These are phyloP conservation scores for Mesodorylaimus sp. DNA, from an alignment of 2,888 invertebrate genomes.

Conservation along the genomic window DNA sequence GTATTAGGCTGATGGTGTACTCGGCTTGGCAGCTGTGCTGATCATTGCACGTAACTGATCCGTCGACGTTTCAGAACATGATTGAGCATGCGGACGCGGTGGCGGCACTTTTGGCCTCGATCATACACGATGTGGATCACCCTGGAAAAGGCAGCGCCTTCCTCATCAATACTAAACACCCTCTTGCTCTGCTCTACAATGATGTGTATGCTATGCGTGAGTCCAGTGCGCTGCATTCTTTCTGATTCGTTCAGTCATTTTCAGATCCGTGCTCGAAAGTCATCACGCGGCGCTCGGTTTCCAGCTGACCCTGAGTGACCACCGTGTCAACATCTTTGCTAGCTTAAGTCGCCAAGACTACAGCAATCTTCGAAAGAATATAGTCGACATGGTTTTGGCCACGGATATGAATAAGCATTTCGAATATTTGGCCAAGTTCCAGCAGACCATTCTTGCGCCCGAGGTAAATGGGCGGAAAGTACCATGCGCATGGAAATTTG, in stretches of 20 bases:
- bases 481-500: background rate
- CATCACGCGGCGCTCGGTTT: conserved; percentile 90
- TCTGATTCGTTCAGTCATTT: conserved; percentile 54
- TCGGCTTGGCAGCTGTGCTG: too few relatives aligned
- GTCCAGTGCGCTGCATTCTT: too few relatives aligned
- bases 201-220: conserved; percentile 65
- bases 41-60: background rate
- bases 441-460: conserved; percentile 17
- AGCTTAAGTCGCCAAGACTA: conserved; percentile 54
- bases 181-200: conserved; percentile 80
- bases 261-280: conserved; percentile 60
- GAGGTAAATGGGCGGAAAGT: too few relatives aligned
- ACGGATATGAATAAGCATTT: conserved; percentile 99
- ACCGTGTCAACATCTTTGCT: conserved; percentile 83
- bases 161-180: conserved; percentile 73
- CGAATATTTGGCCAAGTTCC: conserved; percentile 85
- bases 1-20: too few relatives aligned
- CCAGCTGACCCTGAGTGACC: conserved; percentile 70
- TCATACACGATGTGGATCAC: conserved; percentile 89
- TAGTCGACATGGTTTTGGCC: conserved; percentile 94
- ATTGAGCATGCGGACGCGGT: conserved; percentile 76
- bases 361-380: conserved; percentile 64
- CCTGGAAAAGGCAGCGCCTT: conserved; percentile 79
- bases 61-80: background rate
- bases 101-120: conserved; percentile 73